Evolutionary conservation across 2,888 invertebrate genomes (phyloP), one percentile per base, ranked within the genome.

Genomic region (Epinotia demarniana): DNA sequence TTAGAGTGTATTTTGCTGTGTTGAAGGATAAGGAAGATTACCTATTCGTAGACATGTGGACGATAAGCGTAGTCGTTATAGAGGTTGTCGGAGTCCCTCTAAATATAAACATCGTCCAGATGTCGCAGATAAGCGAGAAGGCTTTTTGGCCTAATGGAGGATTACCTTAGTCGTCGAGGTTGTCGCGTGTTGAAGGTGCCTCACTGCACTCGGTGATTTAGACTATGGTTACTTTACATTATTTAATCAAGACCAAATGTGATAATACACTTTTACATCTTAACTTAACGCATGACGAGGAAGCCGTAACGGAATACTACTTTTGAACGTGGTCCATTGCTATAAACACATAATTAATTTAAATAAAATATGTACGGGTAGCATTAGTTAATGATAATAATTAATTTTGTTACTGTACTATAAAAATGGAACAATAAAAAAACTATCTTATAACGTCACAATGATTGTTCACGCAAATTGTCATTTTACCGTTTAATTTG

Each of bases 41-140:
- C 89, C 90, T 90, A 53, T 75, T 66, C 75, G 71, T 71, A 91
- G 91, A 91, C 90, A 90, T 86, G 89, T 88, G 89, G 88, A 87
- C 85, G 91, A 92, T 93, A 91, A 93, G 90, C 89, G 87, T 84
- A 78, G 86, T 92, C 92, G 90, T 93, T 93, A 93, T 86, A 91
- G 89, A 92, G 93, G 93, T 92, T 92, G 90, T 89, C 89, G 89
- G 87, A 84, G 90, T 89, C 91, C 92, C 91, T 92, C 90, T 89
- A 92, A 93, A 92, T 92, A 92, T 93, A 92, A 92, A 93, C 93
- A 92, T 91, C 89, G 89, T 86, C 89, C 93, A 93, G 93, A 92
- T 93, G 93, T 91, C 84, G 86, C 89, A 91, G 93, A 93, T 93
- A 92, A 92, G 90, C 85, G 88, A 83, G 81, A 87, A 89, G 87